Percentiles rank a stretch among this genome's conserved stretches.
Evolutionary conservation across 2,113 vertebrate genomes (phyloP).

Genomic region (Psittacus erithacus): DNA sequence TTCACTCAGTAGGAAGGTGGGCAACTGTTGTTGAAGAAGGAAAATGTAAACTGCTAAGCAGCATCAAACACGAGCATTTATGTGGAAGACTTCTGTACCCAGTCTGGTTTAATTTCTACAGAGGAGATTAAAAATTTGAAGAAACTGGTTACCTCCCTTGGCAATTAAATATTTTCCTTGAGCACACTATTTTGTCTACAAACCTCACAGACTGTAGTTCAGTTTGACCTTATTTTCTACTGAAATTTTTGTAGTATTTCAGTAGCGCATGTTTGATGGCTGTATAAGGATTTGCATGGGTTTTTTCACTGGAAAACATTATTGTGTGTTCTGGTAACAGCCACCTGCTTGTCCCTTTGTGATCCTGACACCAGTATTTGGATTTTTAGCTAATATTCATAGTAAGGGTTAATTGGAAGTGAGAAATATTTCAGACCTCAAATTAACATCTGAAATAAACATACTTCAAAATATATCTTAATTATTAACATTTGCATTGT

Average conservation of each 20-base stretch:
- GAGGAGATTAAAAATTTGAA: slow-evolving; percentile 3
- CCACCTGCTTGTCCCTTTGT: neutral
- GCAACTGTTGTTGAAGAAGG: neutral
- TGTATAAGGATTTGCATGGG: neutral
- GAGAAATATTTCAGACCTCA: neutral
- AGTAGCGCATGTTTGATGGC: neutral
- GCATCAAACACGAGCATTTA: neutral
- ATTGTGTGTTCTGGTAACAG: neutral
- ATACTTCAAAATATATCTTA: neutral
- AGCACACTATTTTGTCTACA: neutral
- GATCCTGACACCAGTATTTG: neutral
- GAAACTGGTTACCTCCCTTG: neutral
- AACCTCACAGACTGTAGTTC: neutral
- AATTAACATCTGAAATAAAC: neutral
- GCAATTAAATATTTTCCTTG: slow-evolving; percentile 4
- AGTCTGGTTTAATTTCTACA: neutral
- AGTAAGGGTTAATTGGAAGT: neutral
- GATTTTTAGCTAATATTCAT: neutral
- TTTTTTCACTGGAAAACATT: neutral
- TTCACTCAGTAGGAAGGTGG: neutral
- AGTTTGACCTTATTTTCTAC: neutral
- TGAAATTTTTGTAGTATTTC: neutral
- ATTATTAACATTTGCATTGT: neutral
- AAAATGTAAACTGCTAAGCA: neutral
- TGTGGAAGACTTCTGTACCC: neutral